Conservation (phyloP, 2,797 vertebrate genomes). For the Brachyalestes nurse region DNA sequence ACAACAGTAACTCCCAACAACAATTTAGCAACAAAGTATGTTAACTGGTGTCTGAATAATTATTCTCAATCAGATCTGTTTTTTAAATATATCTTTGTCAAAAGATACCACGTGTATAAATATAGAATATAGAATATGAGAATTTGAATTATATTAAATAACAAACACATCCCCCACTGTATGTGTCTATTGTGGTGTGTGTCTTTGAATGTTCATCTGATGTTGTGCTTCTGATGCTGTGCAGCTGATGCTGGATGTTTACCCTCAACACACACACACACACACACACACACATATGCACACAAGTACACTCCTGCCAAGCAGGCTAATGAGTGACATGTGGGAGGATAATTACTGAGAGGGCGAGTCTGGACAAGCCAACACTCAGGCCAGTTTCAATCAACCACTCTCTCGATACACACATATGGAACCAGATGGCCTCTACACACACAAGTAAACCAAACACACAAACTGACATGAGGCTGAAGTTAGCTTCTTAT, state of each 20-base stretch:
- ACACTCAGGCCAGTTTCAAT: slow-evolving; percentile 21
- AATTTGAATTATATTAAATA: too few relatives aligned
- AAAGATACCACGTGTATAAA: too few relatives aligned
- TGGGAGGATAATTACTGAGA: slow-evolving; percentile 43
- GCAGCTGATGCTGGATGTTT: slow-evolving; percentile 26
- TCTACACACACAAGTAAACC: not conserved
- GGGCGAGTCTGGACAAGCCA: slow-evolving; percentile 40
- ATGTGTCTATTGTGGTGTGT: too few relatives aligned
- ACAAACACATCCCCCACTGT: too few relatives aligned
- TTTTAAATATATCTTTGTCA: too few relatives aligned
- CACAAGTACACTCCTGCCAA: not conserved
- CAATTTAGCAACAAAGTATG: too few relatives aligned
- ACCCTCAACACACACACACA: slow-evolving; percentile 28
- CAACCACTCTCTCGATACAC: slow-evolving; percentile 19
- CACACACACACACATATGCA: slow-evolving; percentile 23
- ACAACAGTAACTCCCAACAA: too few relatives aligned
- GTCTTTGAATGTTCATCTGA: not conserved
- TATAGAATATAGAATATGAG: too few relatives aligned
- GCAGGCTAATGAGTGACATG: slow-evolving; percentile 49
- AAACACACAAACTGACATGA: not conserved
- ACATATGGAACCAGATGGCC: slow-evolving; percentile 19
- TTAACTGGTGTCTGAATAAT: too few relatives aligned
- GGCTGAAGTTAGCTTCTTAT: not conserved
- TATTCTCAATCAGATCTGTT: too few relatives aligned
- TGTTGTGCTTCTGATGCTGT: slow-evolving; percentile 6